These are phyloP conservation scores for Campoplex capitator DNA, from an alignment of 2,888 invertebrate species.

Conservation along the genomic window DNA sequence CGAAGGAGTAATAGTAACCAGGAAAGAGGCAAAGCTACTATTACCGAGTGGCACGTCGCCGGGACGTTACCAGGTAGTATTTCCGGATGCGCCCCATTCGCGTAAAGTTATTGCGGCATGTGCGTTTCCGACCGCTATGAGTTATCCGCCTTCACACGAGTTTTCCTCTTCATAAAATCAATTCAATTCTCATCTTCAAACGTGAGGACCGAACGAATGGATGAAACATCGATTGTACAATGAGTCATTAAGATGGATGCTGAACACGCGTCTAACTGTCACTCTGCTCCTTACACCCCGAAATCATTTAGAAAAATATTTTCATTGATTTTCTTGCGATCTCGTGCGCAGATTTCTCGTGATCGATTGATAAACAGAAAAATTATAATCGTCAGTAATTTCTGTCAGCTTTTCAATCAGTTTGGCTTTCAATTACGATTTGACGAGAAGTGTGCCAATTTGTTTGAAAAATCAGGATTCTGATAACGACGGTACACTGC, in stretches of 20 bases:
- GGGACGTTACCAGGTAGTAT: conserved; percentile 47
- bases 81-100: conserved; percentile 44
- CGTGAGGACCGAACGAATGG: neutral
- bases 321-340: no score
- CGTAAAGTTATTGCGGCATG: conserved; percentile 53
- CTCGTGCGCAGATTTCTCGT: no score
- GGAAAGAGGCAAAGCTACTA: conserved; percentile 32
- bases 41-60: conserved; percentile 39
- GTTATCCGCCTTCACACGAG: neutral
- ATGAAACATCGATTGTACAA: neutral
- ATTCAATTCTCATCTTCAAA: conserved; percentile 29
- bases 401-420: no score
- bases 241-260: neutral
- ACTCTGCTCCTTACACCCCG: no score
- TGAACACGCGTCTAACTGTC: no score
- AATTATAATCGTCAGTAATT: no score
- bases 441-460: no score
- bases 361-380: no score
- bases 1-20: conserved; percentile 20
- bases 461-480: no score
- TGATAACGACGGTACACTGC: no score
- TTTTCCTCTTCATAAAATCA: conserved; percentile 9
- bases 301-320: neutral
- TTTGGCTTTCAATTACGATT: no score
- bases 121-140: conserved; percentile 32